Base-by-base conservation (phyloP, 2,113 vertebrate species). In the Pogonocichla stellata region DNA sequence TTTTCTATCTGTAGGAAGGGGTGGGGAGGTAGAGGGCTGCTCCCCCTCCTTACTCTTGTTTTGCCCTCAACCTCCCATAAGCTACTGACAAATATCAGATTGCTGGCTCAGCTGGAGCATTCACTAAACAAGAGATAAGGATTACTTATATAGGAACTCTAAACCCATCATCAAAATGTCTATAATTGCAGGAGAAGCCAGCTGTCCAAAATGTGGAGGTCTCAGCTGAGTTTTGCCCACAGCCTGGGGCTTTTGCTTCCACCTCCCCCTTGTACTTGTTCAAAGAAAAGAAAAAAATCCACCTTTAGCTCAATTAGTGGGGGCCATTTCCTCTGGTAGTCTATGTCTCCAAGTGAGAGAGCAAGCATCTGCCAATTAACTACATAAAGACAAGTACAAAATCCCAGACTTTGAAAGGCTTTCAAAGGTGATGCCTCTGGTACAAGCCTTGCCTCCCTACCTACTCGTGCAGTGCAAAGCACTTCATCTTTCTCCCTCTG, bases 101-200 rank as follows among this genome's bases (percentile, higher is more conserved):
- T 84, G 86, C 85, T 57, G 51, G 69, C 86, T 92, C 86, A 93
- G 87, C 70, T 92, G 83, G 72, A 87, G 75, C 72, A 89, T 92
- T 86, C 83, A 51, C 69, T 94, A 92, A 97, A 92, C 86, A 93
- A 79, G 75, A 89, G 86, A 86, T 65, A 93, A 91, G 88, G 77
- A 94, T 96, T 95, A 95, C 79, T 90, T 94, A 79, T 34, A 86
- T 6, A 83, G 88, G 77, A 95, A 90, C 47, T 84, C 69, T 80
- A 95, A 96, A 88, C 81, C 88, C 85, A 77, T 92, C 84, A 95
- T 93, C 96, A 88, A 95, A 96, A 95, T n/a, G 62, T 69, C 72
- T 88, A 12, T 88, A 95, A 96, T 86, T 92, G 90, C 84, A 57
- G 71, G 50, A 90, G 67, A 95, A 96, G 71, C 28, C 93, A 96